phyloP scores from a whole-genome alignment of 2,888 invertebrate species.

The Agriopis marginaria region DNA sequence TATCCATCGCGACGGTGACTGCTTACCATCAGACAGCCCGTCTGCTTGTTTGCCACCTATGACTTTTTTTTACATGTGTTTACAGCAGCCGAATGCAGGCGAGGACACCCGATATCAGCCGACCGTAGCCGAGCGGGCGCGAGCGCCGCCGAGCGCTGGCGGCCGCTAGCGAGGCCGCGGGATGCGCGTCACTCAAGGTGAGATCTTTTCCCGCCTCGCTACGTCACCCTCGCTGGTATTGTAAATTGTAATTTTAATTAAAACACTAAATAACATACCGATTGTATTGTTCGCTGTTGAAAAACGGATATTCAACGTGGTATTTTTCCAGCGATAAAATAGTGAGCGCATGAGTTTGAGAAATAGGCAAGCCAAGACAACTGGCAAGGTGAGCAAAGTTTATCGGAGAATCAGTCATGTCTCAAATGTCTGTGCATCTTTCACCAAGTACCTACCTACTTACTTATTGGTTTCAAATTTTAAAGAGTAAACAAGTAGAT shows the following conservation, averaged over 20 bases:
- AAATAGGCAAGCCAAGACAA: constrained; percentile 1
- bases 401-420: neutral
- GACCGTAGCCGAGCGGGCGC: constrained; percentile 57
- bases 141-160: constrained; percentile 67
- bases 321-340: constrained; percentile 30
- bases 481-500: too few species aligned
- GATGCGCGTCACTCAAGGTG: constrained; percentile 82
- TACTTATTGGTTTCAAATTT: too few species aligned
- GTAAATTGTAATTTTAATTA: constrained; percentile 63
- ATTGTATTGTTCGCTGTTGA: constrained; percentile 38
- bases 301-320: constrained; percentile 28
- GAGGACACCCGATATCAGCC: constrained; percentile 59
- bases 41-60: too few species aligned
- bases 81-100: constrained; percentile 54
- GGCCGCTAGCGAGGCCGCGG: constrained; percentile 83
- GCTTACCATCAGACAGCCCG: too few species aligned
- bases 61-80: constrained; percentile 53
- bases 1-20: too few species aligned
- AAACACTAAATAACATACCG: constrained; percentile 51
- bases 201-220: constrained; percentile 79
- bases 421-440: neutral
- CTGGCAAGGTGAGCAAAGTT: constrained; percentile 23
- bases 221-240: constrained; percentile 71
- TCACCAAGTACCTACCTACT: neutral
- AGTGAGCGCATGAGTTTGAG: constrained; percentile 5